Base-by-base conservation (phyloP, 35 echinoderm and acorn worm genomes). In the Anneissia japonica region DNA sequence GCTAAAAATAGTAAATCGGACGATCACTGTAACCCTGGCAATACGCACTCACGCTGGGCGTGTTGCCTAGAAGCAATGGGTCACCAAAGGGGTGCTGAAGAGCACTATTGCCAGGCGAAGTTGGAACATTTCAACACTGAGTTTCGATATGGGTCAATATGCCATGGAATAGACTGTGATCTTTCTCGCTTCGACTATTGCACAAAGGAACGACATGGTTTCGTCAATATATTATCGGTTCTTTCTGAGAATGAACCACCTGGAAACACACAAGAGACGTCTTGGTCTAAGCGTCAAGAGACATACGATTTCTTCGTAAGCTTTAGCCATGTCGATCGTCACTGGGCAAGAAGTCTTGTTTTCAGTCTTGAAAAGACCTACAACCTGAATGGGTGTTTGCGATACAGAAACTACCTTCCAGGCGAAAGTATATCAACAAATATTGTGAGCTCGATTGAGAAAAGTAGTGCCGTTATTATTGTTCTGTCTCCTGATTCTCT, bases 241-340 rank as follows among this genome's bases (percentile, higher is more conserved):
- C 56, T 87, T 28, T 76, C 74, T 4, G 38, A 77, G 6, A 46
- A 56, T 14, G 36, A 38, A 31, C 30, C 77, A 0, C 35, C 73
- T 36, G 41, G 35, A 4, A 36, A 45, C 23, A 76, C 38, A 26
- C 74, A 34, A 4, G n/a, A n/a, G n/a, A n/a, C n/a, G n/a, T n/a
- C n/a, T n/a, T n/a, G n/a, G n/a, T 14, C 82, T 1, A 77, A 72
- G 0, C 82, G 80, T 0, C 32, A 83, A 29, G 88, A 86, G 31
- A 95, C 85, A 75, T 93, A 89, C 38, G 91, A 93, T 38, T 97
- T 97, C 80, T 92, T 97, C 84, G 64, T 97, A 34, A 87, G 83
- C 31, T 97, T 97, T 43, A 41, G 86, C 11, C 87, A 93, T 39
- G 90, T 92, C 26, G 94, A 97, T 73, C 75, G 93, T 72, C 89